phyloP scores from a whole-genome alignment of 2,888 invertebrate species.

The Macaria liturata region DNA sequence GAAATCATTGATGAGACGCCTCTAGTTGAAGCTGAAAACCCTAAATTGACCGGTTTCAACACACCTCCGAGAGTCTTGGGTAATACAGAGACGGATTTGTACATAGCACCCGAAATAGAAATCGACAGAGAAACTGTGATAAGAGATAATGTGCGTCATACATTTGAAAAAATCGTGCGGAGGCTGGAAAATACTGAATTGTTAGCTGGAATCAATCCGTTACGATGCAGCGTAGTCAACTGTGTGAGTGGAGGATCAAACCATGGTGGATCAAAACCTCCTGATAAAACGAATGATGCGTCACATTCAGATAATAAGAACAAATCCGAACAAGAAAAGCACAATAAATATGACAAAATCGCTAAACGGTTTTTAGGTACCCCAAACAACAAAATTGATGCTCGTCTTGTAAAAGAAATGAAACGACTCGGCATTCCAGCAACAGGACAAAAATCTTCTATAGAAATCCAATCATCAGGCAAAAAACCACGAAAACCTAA shows the following conservation, averaged over 20 bases:
- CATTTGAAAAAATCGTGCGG: constrained; percentile 14
- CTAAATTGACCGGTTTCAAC: constrained; percentile 48
- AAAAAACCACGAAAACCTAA: constrained; percentile 32
- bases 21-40: constrained; percentile 46
- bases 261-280: constrained; percentile 2
- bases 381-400: constrained; percentile 43
- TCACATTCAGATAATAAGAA: background rate
- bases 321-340: constrained; percentile 10
- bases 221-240: constrained; percentile 9
- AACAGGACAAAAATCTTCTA: constrained; percentile 27
- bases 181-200: constrained; percentile 18
- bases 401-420: constrained; percentile 47
- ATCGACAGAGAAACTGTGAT: constrained; percentile 1
- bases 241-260: constrained; percentile 16
- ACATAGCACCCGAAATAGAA: background rate
- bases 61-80: constrained; percentile 45
- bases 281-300: constrained; percentile 11
- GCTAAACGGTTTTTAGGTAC: constrained; percentile 45
- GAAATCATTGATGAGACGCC: constrained; percentile 55
- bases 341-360: constrained; percentile 38
- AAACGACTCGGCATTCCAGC: constrained; percentile 39
- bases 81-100: constrained; percentile 7
- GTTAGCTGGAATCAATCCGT: constrained; percentile 1
- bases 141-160: constrained; percentile 1
- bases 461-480: constrained; percentile 28